phyloP scores from a whole-genome alignment of 2,113 vertebrate genomes.

The Gallinago media region DNA sequence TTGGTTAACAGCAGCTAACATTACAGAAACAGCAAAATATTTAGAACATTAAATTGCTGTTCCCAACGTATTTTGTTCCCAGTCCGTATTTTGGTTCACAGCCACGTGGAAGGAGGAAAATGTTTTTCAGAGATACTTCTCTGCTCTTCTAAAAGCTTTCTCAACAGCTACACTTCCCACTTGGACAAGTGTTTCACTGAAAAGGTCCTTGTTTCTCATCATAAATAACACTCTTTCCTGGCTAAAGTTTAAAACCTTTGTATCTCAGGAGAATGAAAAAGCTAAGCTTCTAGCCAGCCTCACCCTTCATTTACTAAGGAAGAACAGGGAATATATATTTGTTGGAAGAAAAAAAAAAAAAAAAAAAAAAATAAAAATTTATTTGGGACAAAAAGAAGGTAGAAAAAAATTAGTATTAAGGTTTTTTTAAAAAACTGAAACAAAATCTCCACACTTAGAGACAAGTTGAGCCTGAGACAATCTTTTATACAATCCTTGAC shows the following conservation, averaged over 20 bases:
- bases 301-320: not conserved
- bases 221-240: not conserved
- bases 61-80: not conserved
- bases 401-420: not conserved
- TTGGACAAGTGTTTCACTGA: not conserved
- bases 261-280: not conserved
- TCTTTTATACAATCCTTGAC: not conserved
- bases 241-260: not conserved
- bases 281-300: not conserved
- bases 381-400: not conserved
- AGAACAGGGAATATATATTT: not conserved
- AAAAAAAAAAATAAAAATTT: not conserved
- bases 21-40: not conserved
- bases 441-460: not conserved
- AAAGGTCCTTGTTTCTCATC: not conserved
- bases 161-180: not conserved
- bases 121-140: not conserved
- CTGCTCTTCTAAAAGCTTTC: not conserved
- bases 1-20: accelerated
- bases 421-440: not conserved
- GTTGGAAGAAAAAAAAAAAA: not conserved
- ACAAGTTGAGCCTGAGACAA: not conserved
- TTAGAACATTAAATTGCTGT: not conserved
- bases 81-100: not conserved
- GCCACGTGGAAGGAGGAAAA: accelerated